These are phyloP conservation scores for Cataglyphis albicans DNA, from an alignment of 2,888 invertebrate genomes.

Conservation along the genomic window DNA sequence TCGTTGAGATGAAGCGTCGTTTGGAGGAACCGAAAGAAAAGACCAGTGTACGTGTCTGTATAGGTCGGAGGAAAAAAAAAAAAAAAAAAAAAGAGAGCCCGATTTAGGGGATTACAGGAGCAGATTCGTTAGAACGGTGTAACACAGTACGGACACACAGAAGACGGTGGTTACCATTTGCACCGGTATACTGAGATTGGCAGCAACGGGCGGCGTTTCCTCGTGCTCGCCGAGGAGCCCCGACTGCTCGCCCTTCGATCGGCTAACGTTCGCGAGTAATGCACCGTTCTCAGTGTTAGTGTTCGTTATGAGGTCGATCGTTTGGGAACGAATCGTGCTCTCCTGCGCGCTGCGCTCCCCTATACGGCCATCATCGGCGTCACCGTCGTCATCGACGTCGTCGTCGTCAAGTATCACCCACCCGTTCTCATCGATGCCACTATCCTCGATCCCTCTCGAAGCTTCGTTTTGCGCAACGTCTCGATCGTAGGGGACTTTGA, in stretches of 20 bases:
- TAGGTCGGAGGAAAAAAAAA: constrained; percentile 7
- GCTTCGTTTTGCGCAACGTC: constrained; percentile 14
- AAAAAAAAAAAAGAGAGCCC: constrained; percentile 60
- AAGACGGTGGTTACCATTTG: constrained; percentile 86
- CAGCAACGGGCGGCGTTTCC: constrained; percentile 73
- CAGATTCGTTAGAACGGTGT: constrained; percentile 85
- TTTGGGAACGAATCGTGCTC: constrained; percentile 73
- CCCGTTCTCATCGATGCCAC: constrained; percentile 75
- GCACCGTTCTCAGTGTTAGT: constrained; percentile 75
- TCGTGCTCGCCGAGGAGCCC: constrained; percentile 64
- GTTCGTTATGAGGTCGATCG: constrained; percentile 72
- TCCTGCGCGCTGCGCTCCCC: constrained; percentile 60
- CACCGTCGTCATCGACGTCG: constrained; percentile 56
- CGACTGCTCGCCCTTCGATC: constrained; percentile 74
- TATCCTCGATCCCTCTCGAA: constrained; percentile 9
- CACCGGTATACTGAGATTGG: constrained; percentile 83
- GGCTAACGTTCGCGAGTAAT: constrained; percentile 75
- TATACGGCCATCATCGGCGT: constrained; percentile 50
- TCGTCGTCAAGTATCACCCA: constrained; percentile 69
- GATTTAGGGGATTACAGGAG: constrained; percentile 79
- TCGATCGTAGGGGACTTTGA: background rate
- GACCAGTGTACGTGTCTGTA: constrained; percentile 24
- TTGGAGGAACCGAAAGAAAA: background rate
- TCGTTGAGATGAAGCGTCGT: constrained; percentile 47
- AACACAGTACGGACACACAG: constrained; percentile 86